These are phyloP conservation scores for Mechanitis mazaeus DNA, from an alignment of 2,888 invertebrate species.

Conservation along the genomic window DNA sequence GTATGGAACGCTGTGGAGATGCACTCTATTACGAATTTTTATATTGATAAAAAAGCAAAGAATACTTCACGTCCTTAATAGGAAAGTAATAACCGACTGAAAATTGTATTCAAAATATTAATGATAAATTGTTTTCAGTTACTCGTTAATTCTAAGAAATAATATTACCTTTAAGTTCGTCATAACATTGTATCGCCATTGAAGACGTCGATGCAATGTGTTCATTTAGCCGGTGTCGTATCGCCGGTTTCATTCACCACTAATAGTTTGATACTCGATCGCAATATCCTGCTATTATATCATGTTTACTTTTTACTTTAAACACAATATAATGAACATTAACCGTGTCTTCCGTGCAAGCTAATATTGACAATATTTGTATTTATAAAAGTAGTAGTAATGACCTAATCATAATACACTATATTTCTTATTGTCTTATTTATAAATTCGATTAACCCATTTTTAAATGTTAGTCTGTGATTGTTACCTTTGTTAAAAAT, in stretches of 20 bases:
- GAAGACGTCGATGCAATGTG: conserved; percentile 26
- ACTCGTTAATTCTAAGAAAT: conserved; percentile 1
- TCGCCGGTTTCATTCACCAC: conserved; percentile 47
- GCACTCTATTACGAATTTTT: not conserved
- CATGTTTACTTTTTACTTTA: conserved; percentile 67
- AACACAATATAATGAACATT: conserved; percentile 49
- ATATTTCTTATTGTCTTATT: too few relatives aligned
- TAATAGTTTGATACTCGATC: conserved; percentile 67
- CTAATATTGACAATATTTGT: too few relatives aligned
- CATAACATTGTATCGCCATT: conserved; percentile 14
- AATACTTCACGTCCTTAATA: too few relatives aligned
- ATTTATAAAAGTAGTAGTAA: too few relatives aligned
- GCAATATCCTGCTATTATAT: conserved; percentile 70
- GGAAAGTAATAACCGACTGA: too few relatives aligned
- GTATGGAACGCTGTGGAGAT: conserved; percentile 23
- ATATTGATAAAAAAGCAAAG: too few relatives aligned
- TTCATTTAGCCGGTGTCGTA: conserved; percentile 25
- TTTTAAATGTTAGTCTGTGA: too few relatives aligned
- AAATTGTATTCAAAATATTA: too few relatives aligned
- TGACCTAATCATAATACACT: too few relatives aligned
- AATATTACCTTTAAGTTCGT: conserved; percentile 7
- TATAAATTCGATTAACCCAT: too few relatives aligned
- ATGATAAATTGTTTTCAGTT: too few relatives aligned
- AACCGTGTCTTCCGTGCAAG: conserved; percentile 32
- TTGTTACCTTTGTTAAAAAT: too few relatives aligned